Conservation (phyloP, 2,888 invertebrate species). For the Melanophora roralis region DNA sequence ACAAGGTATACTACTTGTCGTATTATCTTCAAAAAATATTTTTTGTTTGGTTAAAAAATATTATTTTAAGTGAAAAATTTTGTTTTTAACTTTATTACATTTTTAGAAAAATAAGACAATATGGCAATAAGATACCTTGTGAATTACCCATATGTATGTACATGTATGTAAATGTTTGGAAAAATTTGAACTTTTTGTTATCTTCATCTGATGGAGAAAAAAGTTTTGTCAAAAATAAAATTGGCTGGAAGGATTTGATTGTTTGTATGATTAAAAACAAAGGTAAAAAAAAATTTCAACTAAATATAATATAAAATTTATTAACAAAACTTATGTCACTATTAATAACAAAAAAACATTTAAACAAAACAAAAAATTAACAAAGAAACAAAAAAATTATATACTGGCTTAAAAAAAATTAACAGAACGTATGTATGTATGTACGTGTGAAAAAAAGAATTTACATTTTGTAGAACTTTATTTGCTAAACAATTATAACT, state of each 20-base stretch:
- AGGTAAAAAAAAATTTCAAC: background rate
- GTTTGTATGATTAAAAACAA: too few species aligned
- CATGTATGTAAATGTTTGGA: too few species aligned
- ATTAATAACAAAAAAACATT: background rate
- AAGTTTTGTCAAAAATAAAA: background rate
- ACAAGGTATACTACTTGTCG: too few species aligned
- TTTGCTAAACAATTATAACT: conserved; percentile 21
- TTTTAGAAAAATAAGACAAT: too few species aligned
- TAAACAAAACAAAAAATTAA: conserved; percentile 5
- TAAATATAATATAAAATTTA: conserved; percentile 10
- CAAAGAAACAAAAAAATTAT: background rate
- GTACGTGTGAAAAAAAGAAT: background rate
- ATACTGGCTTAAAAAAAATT: background rate
- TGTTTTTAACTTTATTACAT: too few species aligned
- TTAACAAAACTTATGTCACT: background rate
- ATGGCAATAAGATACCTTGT: too few species aligned
- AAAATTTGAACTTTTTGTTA: conserved; percentile 45
- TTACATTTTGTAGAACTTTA: background rate
- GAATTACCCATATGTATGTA: too few species aligned
- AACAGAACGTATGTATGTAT: background rate
- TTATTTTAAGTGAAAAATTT: too few species aligned
- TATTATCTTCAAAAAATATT: too few species aligned
- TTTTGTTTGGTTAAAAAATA: too few species aligned
- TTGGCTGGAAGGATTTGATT: conserved; percentile 8
- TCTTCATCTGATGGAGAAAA: conserved; percentile 14